Percentiles rank a stretch among this genome's conserved stretches.
Conservation (phyloP, 1,140 invertebrate genomes). For the Hesperophylax magnus region DNA sequence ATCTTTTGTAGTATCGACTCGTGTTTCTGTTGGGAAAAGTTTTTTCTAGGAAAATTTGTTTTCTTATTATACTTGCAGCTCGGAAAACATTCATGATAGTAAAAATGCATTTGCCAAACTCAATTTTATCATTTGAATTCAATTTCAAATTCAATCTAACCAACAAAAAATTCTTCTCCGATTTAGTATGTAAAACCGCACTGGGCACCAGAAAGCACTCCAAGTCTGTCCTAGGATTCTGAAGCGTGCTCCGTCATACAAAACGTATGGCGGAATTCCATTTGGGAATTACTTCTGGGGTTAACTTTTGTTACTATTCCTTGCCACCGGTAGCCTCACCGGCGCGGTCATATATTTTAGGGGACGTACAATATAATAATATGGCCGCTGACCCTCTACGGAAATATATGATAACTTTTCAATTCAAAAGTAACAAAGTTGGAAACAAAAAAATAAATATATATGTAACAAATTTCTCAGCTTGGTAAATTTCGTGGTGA, state of each 20-base stretch:
- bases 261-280: slow-evolving; percentile 49
- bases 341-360: slow-evolving; percentile 39
- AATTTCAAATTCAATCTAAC: slow-evolving; percentile 19
- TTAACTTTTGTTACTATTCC: slow-evolving; percentile 43
- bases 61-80: no score
- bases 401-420: slow-evolving; percentile 12
- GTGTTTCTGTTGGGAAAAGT: no score
- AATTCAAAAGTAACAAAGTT: not conserved
- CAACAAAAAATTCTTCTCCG: not conserved
- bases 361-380: slow-evolving; percentile 28
- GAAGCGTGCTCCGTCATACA: slow-evolving; percentile 32
- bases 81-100: no score
- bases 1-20: no score
- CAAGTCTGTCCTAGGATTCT: not conserved
- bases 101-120: no score
- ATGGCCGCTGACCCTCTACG: not conserved
- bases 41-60: no score
- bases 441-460: no score
- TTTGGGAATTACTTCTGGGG: slow-evolving; percentile 55
- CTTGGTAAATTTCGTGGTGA: no score
- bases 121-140: no score
- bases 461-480: no score
- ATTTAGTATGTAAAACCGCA: slow-evolving; percentile 26
- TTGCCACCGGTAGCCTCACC: slow-evolving; percentile 17
- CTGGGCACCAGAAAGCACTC: slow-evolving; percentile 3